These are phyloP conservation scores for Musca vetustissima DNA, from an alignment of 1,140 invertebrate genomes.

Conservation along the genomic window DNA sequence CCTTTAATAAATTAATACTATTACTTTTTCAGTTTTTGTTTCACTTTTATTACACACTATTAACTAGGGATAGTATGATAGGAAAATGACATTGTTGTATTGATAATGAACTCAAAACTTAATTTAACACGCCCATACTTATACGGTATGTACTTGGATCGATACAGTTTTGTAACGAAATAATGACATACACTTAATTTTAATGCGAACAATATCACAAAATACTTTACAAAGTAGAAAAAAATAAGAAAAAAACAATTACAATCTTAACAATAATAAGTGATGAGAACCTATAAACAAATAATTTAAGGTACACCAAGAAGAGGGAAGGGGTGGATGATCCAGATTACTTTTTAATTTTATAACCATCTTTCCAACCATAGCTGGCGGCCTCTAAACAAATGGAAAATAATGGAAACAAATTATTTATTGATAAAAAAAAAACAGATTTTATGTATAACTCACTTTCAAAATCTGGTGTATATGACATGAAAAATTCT, in stretches of 20 bases:
- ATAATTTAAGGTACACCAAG: not conserved
- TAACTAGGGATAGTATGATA: no score
- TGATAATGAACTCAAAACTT: no score
- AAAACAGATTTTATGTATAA: not conserved
- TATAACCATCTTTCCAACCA: constrained; percentile 44
- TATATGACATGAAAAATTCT: constrained; percentile 60
- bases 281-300: not conserved
- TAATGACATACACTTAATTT: no score
- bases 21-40: no score
- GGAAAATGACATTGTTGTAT: no score
- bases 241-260: not conserved
- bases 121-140: no score
- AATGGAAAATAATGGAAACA: not conserved
- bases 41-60: no score
- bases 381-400: constrained; percentile 47
- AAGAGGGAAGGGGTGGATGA: no score
- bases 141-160: no score
- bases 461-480: constrained; percentile 62
- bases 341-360: constrained; percentile 35
- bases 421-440: not conserved
- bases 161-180: no score
- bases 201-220: constrained; percentile 1
- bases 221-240: not conserved
- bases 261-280: not conserved
- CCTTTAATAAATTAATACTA: no score